Conservation (phyloP, 2,888 invertebrate genomes). For the Nemoura dubitans region DNA sequence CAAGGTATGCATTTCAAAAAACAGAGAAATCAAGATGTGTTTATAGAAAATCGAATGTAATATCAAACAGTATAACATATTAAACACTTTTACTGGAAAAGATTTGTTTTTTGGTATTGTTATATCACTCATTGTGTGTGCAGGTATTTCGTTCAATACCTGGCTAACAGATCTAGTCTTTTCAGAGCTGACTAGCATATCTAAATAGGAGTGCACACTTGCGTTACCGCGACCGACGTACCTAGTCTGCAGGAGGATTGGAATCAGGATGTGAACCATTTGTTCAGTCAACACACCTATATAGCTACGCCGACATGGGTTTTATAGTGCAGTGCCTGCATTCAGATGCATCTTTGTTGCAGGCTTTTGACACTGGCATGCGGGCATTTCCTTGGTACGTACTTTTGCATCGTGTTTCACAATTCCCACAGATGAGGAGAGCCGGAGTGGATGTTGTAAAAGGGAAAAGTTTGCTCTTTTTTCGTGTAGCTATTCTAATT, state of each 20-base stretch:
- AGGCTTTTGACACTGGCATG: too few relatives aligned
- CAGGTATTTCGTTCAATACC: neutral
- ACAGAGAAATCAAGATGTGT: neutral
- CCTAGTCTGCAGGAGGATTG: neutral
- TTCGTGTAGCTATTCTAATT: neutral
- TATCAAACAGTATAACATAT: too few relatives aligned
- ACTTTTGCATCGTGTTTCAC: too few relatives aligned
- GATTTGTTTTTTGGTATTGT: neutral
- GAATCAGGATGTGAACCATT: neutral
- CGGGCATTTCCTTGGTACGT: too few relatives aligned
- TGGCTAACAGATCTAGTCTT: neutral
- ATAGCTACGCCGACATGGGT: too few relatives aligned
- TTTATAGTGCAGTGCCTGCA: too few relatives aligned
- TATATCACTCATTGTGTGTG: neutral
- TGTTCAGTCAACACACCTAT: neutral
- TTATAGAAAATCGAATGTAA: too few relatives aligned
- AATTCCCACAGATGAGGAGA: too few relatives aligned
- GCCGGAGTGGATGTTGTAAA: too few relatives aligned
- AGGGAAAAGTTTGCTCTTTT: neutral
- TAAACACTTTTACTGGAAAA: neutral
- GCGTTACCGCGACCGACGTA: neutral
- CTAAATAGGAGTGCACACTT: neutral
- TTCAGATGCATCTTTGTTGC: too few relatives aligned
- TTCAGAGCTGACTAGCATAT: neutral
- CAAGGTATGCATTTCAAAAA: neutral